Conservation (phyloP, 2,888 invertebrate species). For the Drosophila rellima region DNA sequence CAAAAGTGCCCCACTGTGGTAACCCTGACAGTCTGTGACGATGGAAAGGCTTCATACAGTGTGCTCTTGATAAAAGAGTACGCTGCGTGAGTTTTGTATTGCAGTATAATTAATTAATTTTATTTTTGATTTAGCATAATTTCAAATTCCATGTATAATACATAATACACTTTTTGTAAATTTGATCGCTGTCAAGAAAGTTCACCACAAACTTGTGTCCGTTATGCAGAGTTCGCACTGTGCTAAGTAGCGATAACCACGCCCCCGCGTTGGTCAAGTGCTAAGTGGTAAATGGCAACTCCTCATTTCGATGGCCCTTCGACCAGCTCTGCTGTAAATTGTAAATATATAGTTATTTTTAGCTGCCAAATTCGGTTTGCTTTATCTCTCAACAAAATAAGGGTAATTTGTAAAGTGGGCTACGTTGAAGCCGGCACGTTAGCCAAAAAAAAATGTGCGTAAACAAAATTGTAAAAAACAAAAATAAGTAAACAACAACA, state of each 20-base stretch:
- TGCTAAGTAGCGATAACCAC: conserved; percentile 6
- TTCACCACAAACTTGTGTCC: not conserved
- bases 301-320: conserved; percentile 27
- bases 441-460: conserved; percentile 47
- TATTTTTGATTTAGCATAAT: too few species aligned
- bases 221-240: conserved; percentile 19
- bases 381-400: conserved; percentile 47
- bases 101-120: too few species aligned
- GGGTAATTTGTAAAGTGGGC: conserved; percentile 47
- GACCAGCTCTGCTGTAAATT: conserved; percentile 34
- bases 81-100: not conserved
- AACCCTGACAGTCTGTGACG: conserved; percentile 26
- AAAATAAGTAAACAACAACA: conserved; percentile 37
- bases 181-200: not conserved
- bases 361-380: conserved; percentile 32
- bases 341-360: conserved; percentile 48
- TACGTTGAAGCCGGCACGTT: conserved; percentile 69
- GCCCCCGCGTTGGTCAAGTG: conserved; percentile 32
- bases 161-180: not conserved
- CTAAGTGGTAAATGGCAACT: conserved; percentile 48
- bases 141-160: too few species aligned
- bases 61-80: not conserved
- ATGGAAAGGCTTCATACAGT: conserved; percentile 28
- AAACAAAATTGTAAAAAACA: conserved; percentile 66
- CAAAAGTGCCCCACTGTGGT: conserved; percentile 18